Percentiles rank a stretch among this genome's conserved stretches.
These are phyloP conservation scores for Psilanteris sp. DNA, from an alignment of 1,140 invertebrate genomes.

Conservation along the genomic window DNA sequence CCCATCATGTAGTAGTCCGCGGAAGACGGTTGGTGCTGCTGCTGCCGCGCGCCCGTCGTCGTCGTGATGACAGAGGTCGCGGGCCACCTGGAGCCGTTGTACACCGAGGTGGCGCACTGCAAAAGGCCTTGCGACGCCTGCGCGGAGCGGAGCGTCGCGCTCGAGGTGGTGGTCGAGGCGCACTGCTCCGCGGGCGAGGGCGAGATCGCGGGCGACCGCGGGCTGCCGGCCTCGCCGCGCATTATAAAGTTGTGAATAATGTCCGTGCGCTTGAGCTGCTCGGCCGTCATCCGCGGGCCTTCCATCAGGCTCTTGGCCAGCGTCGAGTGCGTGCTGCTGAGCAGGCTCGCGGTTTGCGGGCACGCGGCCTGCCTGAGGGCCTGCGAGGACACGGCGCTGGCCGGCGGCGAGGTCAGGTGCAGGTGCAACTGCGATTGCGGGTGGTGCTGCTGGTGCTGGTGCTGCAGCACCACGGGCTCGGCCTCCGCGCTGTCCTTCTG, in stretches of 20 bases:
- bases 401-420: slow-evolving; percentile 77
- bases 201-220: slow-evolving; percentile 80
- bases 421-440: slow-evolving; percentile 78
- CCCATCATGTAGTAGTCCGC: slow-evolving; percentile 69
- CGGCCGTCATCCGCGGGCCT: slow-evolving; percentile 91
- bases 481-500: slow-evolving; percentile 89
- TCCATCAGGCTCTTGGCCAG: slow-evolving; percentile 93
- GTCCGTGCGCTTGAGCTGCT: slow-evolving; percentile 92
- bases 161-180: slow-evolving; percentile 76
- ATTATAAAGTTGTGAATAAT: slow-evolving; percentile 94
- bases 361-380: slow-evolving; percentile 70
- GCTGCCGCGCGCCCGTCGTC: slow-evolving; percentile 73
- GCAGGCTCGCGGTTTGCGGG: slow-evolving; percentile 75
- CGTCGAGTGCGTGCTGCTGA: slow-evolving; percentile 92
- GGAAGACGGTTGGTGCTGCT: slow-evolving; percentile 74
- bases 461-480: slow-evolving; percentile 81
- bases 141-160: slow-evolving; percentile 65
- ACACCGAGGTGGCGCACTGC: slow-evolving; percentile 73
- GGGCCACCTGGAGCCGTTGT: slow-evolving; percentile 74
- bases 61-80: slow-evolving; percentile 77
- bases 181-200: slow-evolving; percentile 78
- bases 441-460: slow-evolving; percentile 71
- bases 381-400: slow-evolving; percentile 36
- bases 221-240: slow-evolving; percentile 82
- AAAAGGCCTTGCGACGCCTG: slow-evolving; percentile 71